These are phyloP conservation scores for Brachionus paranguensis DNA, from an alignment of 1,140 invertebrate genomes.

Conservation along the genomic window DNA sequence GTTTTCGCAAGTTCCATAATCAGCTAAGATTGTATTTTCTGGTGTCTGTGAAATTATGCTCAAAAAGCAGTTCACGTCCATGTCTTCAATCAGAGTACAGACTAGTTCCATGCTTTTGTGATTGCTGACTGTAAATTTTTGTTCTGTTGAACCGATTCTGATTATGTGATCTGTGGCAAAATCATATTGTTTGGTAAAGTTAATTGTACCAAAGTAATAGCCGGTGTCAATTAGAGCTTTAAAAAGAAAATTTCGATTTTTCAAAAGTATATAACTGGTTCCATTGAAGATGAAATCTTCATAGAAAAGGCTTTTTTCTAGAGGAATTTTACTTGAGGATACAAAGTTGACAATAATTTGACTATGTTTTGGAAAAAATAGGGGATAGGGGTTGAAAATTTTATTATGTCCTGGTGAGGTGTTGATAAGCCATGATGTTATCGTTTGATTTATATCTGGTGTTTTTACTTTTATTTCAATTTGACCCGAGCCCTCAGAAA, in stretches of 20 bases:
- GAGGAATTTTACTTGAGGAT: neutral
- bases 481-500: neutral
- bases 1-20: neutral
- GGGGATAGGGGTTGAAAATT: neutral
- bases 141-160: neutral
- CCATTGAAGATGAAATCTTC: neutral
- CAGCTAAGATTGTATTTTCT: neutral
- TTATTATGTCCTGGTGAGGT: neutral
- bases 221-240: neutral
- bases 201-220: neutral
- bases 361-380: neutral
- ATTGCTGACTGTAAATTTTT: neutral
- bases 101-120: neutral
- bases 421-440: neutral
- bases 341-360: neutral
- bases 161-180: neutral
- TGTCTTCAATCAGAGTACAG: neutral
- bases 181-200: neutral
- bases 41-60: neutral
- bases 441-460: neutral
- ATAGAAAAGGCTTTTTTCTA: neutral
- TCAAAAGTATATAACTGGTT: neutral
- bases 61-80: neutral
- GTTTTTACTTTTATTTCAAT: neutral
- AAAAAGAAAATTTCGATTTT: neutral